Percentiles rank a stretch among this genome's conserved stretches.
Conservation (phyloP, 2,888 invertebrate species). For the Rhopalosiphum nymphaeae region DNA sequence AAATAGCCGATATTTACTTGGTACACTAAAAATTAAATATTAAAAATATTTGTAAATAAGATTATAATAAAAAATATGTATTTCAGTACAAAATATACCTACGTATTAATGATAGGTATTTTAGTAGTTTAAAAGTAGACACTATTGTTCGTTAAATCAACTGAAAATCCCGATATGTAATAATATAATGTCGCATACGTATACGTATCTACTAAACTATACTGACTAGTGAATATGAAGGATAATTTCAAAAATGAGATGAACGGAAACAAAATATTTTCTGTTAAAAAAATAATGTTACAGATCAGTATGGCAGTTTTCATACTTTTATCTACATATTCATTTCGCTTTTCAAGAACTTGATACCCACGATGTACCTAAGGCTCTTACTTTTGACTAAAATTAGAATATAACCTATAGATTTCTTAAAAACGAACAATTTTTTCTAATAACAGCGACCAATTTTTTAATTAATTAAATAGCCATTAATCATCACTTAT, state of each 20-base stretch:
- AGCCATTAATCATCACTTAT: background rate
- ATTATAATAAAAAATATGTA: no score
- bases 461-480: background rate
- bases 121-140: background rate
- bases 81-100: no score
- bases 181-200: background rate
- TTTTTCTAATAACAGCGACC: background rate
- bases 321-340: background rate
- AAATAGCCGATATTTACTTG: no score
- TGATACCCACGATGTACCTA: background rate
- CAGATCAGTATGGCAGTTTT: background rate
- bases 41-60: no score
- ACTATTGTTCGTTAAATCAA: background rate
- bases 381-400: no score
- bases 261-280: background rate
- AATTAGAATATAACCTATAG: no score
- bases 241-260: background rate
- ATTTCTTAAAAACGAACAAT: background rate
- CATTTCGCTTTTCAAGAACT: background rate
- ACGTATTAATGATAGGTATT: background rate
- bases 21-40: no score
- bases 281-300: background rate
- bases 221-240: background rate
- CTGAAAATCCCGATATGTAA: background rate
- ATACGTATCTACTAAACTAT: background rate